These are phyloP conservation scores for Metopia argyrocephala DNA, from an alignment of 2,888 invertebrate species.

Conservation along the genomic window DNA sequence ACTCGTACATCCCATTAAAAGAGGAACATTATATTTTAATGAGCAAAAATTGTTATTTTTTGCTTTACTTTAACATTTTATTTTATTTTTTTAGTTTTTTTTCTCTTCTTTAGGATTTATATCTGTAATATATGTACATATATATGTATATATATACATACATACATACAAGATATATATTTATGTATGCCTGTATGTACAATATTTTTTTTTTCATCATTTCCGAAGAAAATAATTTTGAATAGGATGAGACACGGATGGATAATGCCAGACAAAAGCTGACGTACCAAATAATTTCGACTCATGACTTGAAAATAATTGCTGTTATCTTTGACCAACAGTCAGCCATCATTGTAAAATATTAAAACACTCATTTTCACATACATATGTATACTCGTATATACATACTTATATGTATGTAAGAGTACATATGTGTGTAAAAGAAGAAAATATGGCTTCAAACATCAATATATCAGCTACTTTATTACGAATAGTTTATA, in stretches of 20 bases:
- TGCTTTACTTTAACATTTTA: not conserved
- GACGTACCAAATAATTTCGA: slow-evolving; percentile 76
- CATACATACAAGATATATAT: not conserved
- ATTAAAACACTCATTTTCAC: not conserved
- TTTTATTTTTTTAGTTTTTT: not conserved
- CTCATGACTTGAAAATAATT: slow-evolving; percentile 77
- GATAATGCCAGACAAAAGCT: slow-evolving; percentile 48
- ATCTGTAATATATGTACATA: no score
- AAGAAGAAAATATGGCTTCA: not conserved
- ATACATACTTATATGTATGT: not conserved
- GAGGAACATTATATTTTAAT: slow-evolving; percentile 76
- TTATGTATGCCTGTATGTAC: slow-evolving; percentile 13
- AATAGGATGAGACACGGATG: slow-evolving; percentile 20
- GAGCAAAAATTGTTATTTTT: slow-evolving; percentile 74
- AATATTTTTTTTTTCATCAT: slow-evolving; percentile 27
- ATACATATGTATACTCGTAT: not conserved
- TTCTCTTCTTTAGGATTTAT: no score
- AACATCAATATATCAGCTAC: not conserved
- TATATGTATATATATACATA: not conserved
- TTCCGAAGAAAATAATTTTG: slow-evolving; percentile 63
- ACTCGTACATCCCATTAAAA: slow-evolving; percentile 50
- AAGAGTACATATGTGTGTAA: not conserved
- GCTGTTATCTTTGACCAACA: slow-evolving; percentile 77
- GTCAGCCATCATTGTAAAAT: slow-evolving; percentile 62
- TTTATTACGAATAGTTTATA: not conserved